Base-by-base conservation (phyloP, 2,888 invertebrate genomes). In the Acheta domesticus region DNA sequence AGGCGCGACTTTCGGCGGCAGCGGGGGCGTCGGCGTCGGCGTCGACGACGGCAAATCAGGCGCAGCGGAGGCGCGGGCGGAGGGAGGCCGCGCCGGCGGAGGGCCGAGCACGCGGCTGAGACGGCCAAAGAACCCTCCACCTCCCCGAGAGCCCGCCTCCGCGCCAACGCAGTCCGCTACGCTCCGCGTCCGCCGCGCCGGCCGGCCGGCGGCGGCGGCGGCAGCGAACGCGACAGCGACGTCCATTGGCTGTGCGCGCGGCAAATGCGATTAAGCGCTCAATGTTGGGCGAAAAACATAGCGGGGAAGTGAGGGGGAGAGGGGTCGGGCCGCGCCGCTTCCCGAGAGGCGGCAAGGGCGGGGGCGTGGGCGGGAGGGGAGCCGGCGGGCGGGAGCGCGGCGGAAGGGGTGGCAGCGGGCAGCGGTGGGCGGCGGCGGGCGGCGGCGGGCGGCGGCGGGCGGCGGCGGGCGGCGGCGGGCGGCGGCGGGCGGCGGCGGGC, bases 181-280 rank as follows among this genome's bases (percentile, higher is more conserved):
- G 36, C 36, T 36, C 36, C 36, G 36, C 36, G 36, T 36, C 36
- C 36, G 36, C 36, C 36, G 62, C 62, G n/a, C 62, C n/a, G 16
- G 62, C 5, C 62, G 62, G 62, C n/a, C 16, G 14, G n/a, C 62
- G 62, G 36, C 36, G 36, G 36, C 36, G 36, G 36, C 36, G 36
- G 36, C 36, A 62, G n/a, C 62, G 16, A 62, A 62, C 16, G 62
- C 62, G n/a, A 62, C 62, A 62, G 62, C 62, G 62, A 62, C 62
- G 16, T 62, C 62, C 62, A 62, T 62, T 62, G 62, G 62, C 62
- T 19, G 62, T n/a, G n/a, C 62, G 62, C 62, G 62, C 14, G 16
- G 62, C 62, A 62, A 62, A 62, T 62, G 62, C 62, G 62, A 62
- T 62, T 62, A 62, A 62, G 62, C 62, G 62, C 62, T 62, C 62